A percentile compares a stretch with the other conserved stretches of the same genome.
phyloP scores from a whole-genome alignment of 2,113 vertebrate species.

The Catharus bicknelli region DNA sequence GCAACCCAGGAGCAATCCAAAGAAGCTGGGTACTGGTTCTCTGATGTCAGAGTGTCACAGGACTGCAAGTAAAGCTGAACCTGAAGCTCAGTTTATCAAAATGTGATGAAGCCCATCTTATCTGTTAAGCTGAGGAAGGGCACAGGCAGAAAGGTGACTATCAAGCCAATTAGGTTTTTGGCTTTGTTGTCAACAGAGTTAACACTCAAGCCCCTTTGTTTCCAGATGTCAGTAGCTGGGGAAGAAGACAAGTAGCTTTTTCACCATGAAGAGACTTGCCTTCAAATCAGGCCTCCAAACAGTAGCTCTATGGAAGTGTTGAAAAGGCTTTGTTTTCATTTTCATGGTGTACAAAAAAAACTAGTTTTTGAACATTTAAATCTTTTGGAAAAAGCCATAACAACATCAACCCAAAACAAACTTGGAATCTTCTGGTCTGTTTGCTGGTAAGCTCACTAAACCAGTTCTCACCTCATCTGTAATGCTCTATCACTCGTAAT shows the following conservation, averaged over 20 bases:
- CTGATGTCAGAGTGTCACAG: neutral
- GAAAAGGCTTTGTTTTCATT: constrained; percentile 24
- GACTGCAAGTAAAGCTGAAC: neutral
- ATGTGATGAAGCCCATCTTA: neutral
- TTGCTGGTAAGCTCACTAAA: neutral
- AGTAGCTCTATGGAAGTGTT: neutral
- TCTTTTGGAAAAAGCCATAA: neutral
- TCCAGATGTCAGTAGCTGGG: neutral
- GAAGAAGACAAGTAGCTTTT: neutral
- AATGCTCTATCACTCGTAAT: neutral
- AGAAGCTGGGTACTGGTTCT: neutral
- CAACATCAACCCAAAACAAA: neutral
- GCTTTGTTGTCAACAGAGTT: neutral
- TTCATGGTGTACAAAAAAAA: neutral
- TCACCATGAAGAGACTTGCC: neutral
- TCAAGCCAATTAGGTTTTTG: neutral
- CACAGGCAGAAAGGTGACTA: neutral
- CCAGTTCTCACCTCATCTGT: neutral
- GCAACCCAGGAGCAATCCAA: neutral
- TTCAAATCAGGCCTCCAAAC: neutral
- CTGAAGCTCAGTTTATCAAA: neutral
- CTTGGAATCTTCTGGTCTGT: neutral
- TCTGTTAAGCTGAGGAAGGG: neutral
- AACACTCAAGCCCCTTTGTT: neutral
- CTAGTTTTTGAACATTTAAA: neutral